Evolutionary conservation across 1,140 invertebrate species (phyloP), one percentile per base, ranked within the genome.

Genomic region (Drosophila sp.): DNA sequence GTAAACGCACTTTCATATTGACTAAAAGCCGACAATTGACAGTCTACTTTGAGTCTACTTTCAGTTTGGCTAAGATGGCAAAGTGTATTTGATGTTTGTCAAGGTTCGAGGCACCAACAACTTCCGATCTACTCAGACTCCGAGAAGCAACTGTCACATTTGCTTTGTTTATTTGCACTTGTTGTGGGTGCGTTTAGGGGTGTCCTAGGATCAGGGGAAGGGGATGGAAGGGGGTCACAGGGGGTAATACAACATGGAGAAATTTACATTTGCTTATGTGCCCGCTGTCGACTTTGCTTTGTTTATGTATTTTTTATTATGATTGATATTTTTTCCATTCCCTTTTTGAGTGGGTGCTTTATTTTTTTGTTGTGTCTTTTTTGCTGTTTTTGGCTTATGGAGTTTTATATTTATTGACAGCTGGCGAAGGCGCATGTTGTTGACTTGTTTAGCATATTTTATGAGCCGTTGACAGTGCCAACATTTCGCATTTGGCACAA

Each of bases 251-350:
- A 70, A 36, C 48, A 62, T n/a, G 48, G 32, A 50, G 58, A 62
- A 74, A 70, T 74, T 70, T 70, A 74, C 72, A 74, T 74, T 74
- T 74, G 38, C 71, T 69, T 73, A 67, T 73, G 64, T 73, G 57
- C 56, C 53, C 45, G 72, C 72, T 70, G 65, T 72, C 70, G 64
- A 59, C 65, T 74, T 74, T 74, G 65, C 72, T 70, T 70, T 74
- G 72, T 70, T 74, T 74, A 74, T 74, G 72, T 74, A 70, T 74
- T 74, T 74, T 74, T 74, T 74, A 74, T 74, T 74, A 74, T 74
- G 65, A 74, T 74, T 74, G 72, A 74, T 74, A 74, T 74, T 74
- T 74, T 62, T 74, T 62, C 18, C 27, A n/a, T 34, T 64, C 45
- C 53, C 53, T 32, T 27, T 27, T 43, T 43, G 27, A 56, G 50